Evolutionary conservation across 2,888 invertebrate species (phyloP), one percentile per base, ranked within the genome.

Genomic region (Spisula solida): DNA sequence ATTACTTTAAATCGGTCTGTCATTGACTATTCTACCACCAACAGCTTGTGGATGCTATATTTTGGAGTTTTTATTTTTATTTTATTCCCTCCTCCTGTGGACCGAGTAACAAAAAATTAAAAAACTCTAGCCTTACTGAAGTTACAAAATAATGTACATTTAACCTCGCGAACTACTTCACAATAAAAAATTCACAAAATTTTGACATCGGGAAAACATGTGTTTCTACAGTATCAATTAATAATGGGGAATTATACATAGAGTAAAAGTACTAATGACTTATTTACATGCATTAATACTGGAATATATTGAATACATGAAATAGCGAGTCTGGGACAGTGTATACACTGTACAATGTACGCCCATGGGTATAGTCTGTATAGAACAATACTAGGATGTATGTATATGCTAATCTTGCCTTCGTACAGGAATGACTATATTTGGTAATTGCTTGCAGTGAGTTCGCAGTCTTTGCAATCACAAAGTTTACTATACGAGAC

Each of bases 241-340:
- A 75, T 75, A 34, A 75, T 66, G 25, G 60, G 16, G 51, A 41
- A 31, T 31, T 75, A 75, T 34, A 75, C 18, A 34, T 25, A 75
- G 75, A 75, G 75, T 34, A 18, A 18, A 14, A 34, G 75, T 34
- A 34, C 75, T 75, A 75, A 75, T 31, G 5, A 75, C 8, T 75
- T 31, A 75, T 75, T 75, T 75, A 31, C 75, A 75, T 75, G 34
- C 75, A 75, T 75, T 75, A 75, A 75, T 75, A 34, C 16, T 18
- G 16, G 29, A 14, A 75, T 75, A 75, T 31, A 75, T 75, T 34
- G 31, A 75, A 34, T 75, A 75, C 25, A 75, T 34, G 75, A 75
- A 75, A 66, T 66, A n/a, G 0, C 6, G 25, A 66, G 60, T 66
- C 60, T 66, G 60, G 60, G 60, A 66, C 60, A 66, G 41, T 41